Evolutionary conservation across 2,888 invertebrate genomes (phyloP).

Genomic region (Minunthozetes semirufus): DNA sequence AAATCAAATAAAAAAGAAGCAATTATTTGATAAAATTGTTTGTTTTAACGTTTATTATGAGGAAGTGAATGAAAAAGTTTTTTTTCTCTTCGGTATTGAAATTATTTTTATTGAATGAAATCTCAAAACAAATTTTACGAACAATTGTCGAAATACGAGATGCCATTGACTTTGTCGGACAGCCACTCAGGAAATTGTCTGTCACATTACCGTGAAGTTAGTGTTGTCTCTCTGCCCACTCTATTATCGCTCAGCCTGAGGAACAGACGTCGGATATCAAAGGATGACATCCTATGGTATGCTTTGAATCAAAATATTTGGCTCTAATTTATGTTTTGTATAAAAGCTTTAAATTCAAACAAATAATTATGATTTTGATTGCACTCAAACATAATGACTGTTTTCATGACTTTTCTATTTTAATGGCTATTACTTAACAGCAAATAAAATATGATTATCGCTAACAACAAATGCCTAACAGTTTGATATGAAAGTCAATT

Average conservation of each 20-base stretch:
- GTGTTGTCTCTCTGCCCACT: slow-evolving; percentile 23
- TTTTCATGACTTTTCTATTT: not conserved
- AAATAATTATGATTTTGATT: too few species aligned
- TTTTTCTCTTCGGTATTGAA: not conserved
- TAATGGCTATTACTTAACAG: not conserved
- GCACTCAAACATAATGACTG: too few species aligned
- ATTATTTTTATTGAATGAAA: not conserved
- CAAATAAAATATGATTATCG: not conserved
- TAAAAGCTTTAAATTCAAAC: too few species aligned
- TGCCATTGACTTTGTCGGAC: slow-evolving; percentile 13
- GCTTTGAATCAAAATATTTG: not conserved
- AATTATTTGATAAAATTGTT: not conserved
- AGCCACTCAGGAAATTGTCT: not conserved
- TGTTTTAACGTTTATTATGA: not conserved
- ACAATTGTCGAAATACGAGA: not conserved
- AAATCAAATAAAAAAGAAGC: too few species aligned
- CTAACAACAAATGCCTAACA: not conserved
- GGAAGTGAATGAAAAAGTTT: not conserved
- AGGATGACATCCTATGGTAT: not conserved
- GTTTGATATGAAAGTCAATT: not conserved
- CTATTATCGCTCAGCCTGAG: not conserved
- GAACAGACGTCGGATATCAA: not conserved
- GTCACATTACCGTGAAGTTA: slow-evolving; percentile 5
- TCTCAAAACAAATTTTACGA: not conserved
- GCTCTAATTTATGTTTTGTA: too few species aligned